Conservation (phyloP, 2,797 vertebrate species). For the Eupleurogrammus muticus region DNA sequence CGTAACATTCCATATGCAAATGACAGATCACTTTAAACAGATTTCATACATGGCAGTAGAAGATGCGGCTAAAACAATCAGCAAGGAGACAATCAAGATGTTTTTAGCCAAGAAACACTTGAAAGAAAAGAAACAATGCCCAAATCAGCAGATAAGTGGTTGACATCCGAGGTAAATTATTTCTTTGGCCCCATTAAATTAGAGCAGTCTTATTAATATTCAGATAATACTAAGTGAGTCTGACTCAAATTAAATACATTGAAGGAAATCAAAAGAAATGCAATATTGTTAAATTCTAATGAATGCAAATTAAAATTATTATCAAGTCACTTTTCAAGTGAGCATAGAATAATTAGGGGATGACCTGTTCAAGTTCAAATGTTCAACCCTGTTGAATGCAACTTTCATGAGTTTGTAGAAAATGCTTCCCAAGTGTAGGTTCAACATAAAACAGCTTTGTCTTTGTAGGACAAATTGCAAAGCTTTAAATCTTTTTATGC, state of each 20-base stretch:
- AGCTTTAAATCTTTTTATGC: conserved; percentile 1
- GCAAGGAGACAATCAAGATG: conserved; percentile 14
- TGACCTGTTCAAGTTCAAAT: conserved; percentile 1
- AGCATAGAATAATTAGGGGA: not conserved
- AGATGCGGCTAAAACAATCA: conserved; percentile 9
- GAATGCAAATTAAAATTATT: conserved; percentile 8
- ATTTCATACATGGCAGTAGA: conserved; percentile 30
- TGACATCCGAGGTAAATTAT: conserved; percentile 48
- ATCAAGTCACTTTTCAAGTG: conserved; percentile 13
- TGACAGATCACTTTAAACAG: conserved; percentile 11
- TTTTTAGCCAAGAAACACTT: conserved; percentile 24
- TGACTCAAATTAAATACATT: conserved; percentile 26
- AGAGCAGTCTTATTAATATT: conserved; percentile 35
- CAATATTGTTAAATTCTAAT: conserved; percentile 21
- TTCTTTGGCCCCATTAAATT: conserved; percentile 57
- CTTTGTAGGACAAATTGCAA: not conserved
- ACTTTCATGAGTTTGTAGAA: not conserved
- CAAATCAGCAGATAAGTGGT: conserved; percentile 33
- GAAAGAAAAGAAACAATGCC: conserved; percentile 17
- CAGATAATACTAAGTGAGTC: conserved; percentile 24
- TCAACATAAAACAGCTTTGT: conserved; percentile 27
- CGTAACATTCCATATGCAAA: conserved; percentile 35
- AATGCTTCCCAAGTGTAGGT: conserved; percentile 3
- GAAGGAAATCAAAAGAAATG: too few relatives aligned
- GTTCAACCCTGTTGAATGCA: conserved; percentile 14